Evolutionary conservation across 2,113 vertebrate genomes (phyloP).

Genomic region (Cyprinus carpio): DNA sequence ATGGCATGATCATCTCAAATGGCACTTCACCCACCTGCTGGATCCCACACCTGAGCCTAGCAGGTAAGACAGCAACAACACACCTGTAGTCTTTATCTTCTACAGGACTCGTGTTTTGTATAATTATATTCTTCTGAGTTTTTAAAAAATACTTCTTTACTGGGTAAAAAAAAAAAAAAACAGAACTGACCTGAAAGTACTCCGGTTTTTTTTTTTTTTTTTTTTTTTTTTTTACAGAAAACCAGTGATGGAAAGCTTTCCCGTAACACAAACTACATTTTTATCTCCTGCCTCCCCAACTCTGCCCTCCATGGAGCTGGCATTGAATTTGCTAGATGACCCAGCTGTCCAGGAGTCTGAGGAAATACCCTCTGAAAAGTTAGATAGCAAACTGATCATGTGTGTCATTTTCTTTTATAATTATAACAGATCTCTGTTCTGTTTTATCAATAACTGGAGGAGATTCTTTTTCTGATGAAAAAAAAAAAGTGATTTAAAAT

Average conservation of each 20-base stretch:
- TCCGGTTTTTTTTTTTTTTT: background rate
- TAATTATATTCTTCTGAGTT: background rate
- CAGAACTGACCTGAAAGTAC: too few relatives aligned
- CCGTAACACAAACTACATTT: background rate
- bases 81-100: background rate
- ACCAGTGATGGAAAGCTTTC: background rate
- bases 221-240: background rate
- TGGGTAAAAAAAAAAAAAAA: too few relatives aligned
- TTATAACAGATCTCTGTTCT: background rate
- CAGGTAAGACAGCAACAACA: background rate
- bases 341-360: background rate
- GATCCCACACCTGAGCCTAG: conserved; percentile 10
- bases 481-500: too few relatives aligned
- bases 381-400: background rate
- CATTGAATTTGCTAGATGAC: conserved; percentile 56
- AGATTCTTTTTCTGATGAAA: background rate
- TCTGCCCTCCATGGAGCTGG: too few relatives aligned
- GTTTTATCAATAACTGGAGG: too few relatives aligned
- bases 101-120: background rate
- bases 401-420: background rate
- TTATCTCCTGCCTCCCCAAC: too few relatives aligned
- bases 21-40: conserved; percentile 52
- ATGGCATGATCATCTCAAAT: conserved; percentile 49
- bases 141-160: background rate
- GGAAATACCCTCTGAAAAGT: conserved; percentile 46